Evolutionary conservation across 1,140 invertebrate genomes (phyloP).

Genomic region (Euura lappo): DNA sequence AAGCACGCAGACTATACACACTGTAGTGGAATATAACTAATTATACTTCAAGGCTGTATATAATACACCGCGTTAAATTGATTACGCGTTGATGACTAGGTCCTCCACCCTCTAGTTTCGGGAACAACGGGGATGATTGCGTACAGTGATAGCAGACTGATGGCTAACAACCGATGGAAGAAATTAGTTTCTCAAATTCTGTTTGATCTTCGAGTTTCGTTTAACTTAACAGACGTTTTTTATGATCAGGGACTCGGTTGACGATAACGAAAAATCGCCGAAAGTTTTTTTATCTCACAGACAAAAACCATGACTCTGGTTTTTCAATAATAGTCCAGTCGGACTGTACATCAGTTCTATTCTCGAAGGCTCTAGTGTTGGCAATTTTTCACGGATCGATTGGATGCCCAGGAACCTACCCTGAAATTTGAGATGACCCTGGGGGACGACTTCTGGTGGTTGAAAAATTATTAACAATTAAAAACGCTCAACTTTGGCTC

Average conservation of each 20-base stretch:
- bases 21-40: not conserved
- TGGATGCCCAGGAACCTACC: not conserved
- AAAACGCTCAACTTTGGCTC: not conserved
- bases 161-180: too few relatives aligned
- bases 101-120: too few relatives aligned
- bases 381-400: not conserved
- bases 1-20: not conserved
- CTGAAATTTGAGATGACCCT: not conserved
- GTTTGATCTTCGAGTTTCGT: too few relatives aligned
- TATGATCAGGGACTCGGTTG: too few relatives aligned
- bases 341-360: not conserved
- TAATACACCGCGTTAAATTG: conserved; percentile 1
- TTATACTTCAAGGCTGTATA: not conserved
- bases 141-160: too few relatives aligned
- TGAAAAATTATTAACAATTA: not conserved
- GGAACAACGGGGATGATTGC: too few relatives aligned
- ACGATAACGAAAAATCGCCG: too few relatives aligned
- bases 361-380: not conserved
- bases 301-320: too few relatives aligned
- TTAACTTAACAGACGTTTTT: too few relatives aligned
- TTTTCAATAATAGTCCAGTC: not conserved
- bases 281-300: too few relatives aligned
- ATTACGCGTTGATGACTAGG: not conserved
- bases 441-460: not conserved
- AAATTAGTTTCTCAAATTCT: too few relatives aligned